Percentiles rank a stretch among this genome's conserved stretches.
Evolutionary conservation across 2,888 invertebrate genomes (phyloP).

Genomic region (Ceraclea dissimilis): DNA sequence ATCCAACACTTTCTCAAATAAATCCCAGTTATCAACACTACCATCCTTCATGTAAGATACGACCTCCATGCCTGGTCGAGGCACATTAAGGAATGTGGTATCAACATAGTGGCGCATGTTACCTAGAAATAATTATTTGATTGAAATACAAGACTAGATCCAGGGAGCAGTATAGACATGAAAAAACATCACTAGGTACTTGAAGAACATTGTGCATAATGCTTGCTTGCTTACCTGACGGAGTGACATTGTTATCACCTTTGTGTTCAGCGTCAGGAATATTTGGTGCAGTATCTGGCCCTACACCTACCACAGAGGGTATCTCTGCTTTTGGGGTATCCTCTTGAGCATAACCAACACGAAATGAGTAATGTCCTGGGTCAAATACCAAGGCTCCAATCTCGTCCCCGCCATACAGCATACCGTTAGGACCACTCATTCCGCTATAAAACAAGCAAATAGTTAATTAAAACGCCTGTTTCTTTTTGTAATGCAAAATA

Average conservation of each 20-base stretch:
- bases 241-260: constrained; percentile 64
- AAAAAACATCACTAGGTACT: no score
- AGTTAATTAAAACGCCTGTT: no score
- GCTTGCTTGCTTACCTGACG: constrained; percentile 36
- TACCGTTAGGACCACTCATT: constrained; percentile 40
- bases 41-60: constrained; percentile 92
- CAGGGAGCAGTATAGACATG: no score
- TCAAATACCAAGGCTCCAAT: constrained; percentile 98
- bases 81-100: constrained; percentile 86
- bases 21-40: constrained; percentile 98
- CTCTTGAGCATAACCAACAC: constrained; percentile 94
- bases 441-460: not conserved
- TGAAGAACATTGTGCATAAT: no score
- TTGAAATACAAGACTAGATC: no score
- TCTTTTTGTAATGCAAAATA: no score
- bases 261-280: constrained; percentile 71
- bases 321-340: constrained; percentile 99
- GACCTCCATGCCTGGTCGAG: constrained; percentile 83
- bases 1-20: constrained; percentile 94
- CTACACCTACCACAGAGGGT: constrained; percentile 84
- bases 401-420: constrained; percentile 93
- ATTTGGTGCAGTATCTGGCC: constrained; percentile 55
- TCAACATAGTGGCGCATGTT: constrained; percentile 80
- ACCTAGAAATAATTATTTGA: no score
- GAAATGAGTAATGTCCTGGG: constrained; percentile 81